A percentile compares a stretch with the other conserved stretches of the same genome.
These are phyloP conservation scores for Julus scandinavius DNA, from an alignment of 2,888 invertebrate species.

Conservation along the genomic window DNA sequence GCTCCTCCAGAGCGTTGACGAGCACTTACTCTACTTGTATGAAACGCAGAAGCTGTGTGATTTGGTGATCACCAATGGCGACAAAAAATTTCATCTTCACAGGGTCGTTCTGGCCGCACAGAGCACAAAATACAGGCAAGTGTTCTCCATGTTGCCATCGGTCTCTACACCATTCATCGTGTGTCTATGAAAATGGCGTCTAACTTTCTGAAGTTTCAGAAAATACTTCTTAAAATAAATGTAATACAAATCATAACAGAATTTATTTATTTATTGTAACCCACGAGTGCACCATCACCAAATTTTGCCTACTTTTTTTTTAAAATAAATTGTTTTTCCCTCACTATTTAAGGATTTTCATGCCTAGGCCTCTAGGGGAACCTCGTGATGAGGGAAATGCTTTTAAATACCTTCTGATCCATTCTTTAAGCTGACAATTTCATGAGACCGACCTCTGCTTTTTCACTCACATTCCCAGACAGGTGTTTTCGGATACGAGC, in stretches of 20 bases:
- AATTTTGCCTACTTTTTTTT: background rate
- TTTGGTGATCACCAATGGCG: conserved; percentile 18
- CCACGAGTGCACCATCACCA: background rate
- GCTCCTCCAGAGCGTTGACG: background rate
- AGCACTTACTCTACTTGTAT: conserved; percentile 38
- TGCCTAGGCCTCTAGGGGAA: too few relatives aligned
- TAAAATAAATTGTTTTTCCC: too few relatives aligned
- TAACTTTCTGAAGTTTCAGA: too few relatives aligned
- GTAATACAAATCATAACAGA: too few relatives aligned
- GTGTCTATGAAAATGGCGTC: too few relatives aligned
- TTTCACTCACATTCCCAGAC: background rate
- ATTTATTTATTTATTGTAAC: too few relatives aligned
- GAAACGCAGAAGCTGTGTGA: conserved; percentile 44
- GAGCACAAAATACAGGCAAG: conserved; percentile 1
- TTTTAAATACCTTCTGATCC: too few relatives aligned
- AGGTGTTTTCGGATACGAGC: background rate
- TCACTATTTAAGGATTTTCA: too few relatives aligned
- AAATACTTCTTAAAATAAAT: too few relatives aligned
- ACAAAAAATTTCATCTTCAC: background rate
- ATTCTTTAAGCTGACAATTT: too few relatives aligned
- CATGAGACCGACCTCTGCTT: background rate
- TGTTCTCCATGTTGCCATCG: background rate
- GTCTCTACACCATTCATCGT: too few relatives aligned
- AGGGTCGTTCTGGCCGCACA: conserved; percentile 24
- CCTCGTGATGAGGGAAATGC: background rate